Evolutionary conservation across 2,113 vertebrate genomes (phyloP), one percentile per base, ranked within the genome.

Genomic region (Colius striatus): DNA sequence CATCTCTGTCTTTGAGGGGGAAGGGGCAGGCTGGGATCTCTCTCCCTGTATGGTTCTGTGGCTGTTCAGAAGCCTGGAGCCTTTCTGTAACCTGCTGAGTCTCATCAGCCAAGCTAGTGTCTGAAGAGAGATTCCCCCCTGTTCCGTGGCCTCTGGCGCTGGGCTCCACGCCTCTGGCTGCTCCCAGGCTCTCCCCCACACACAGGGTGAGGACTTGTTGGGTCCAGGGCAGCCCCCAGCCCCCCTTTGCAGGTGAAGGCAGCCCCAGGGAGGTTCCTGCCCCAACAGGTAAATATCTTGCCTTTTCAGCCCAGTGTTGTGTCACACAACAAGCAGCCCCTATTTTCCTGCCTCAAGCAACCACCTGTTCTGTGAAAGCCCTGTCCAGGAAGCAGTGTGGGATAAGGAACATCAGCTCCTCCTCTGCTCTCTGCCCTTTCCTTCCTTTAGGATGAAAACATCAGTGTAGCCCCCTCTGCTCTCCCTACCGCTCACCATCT

Each of bases 281-380:
- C 68, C 66, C 17, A 54, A n/a, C n/a, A 78, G 50, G 65, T 68
- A 68, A 81, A 72, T 67, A 50, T 45, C 72, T 75, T 77, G 41
- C 48, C 60, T 76, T 57, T 61, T 50, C 68, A 90, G 43, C 41
- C 76, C 86, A 12, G 43, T 43, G 17, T 74, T 67, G 73, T 70
- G 73, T 79, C 66, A 68, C 67, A 60, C 82, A 87, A 45, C 62
- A 78, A 89, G 87, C 86, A 93, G 83, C 48, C 92, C 60, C 19
- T 79, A 22, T 78, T 94, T 89, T 87, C 57, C 87, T 89, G 91
- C 92, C 89, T 92, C 57, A 32, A 91, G 93, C 91, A 92, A 38
- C 84, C 57, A 82, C 89, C 87, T 91, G 70, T 85, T 94, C 80
- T 87, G 61, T 78, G 54, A 88, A 54, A 90, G 36, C 47, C 34